Conservation (phyloP, 1,140 invertebrate genomes). For the Patella vulgata region DNA sequence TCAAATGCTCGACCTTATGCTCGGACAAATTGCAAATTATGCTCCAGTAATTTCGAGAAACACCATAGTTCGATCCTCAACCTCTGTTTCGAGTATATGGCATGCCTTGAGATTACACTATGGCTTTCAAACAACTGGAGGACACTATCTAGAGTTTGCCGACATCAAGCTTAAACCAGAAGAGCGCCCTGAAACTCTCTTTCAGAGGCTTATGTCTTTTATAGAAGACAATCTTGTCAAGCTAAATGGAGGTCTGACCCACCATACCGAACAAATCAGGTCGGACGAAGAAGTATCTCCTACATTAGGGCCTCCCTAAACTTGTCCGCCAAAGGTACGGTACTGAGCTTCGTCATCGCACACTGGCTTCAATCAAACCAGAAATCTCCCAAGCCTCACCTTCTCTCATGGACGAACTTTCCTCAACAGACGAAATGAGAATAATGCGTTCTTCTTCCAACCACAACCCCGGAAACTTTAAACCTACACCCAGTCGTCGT, state of each 20-base stretch:
- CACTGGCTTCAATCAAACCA: constrained; percentile 44
- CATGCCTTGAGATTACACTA: neutral
- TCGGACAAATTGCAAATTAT: no score
- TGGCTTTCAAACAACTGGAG: neutral
- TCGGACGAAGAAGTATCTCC: constrained; percentile 22
- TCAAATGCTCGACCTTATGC: no score
- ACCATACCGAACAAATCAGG: constrained; percentile 7
- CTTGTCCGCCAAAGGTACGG: constrained; percentile 32
- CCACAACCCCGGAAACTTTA: no score
- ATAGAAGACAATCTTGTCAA: constrained; percentile 27
- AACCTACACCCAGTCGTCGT: no score
- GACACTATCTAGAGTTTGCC: no score
- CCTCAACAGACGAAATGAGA: no score
- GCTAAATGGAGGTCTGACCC: constrained; percentile 10
- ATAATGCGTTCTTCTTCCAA: no score
- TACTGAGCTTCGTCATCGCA: constrained; percentile 26
- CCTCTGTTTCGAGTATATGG: neutral
- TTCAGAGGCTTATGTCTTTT: constrained; percentile 30
- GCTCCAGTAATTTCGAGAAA: neutral
- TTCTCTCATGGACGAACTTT: neutral
- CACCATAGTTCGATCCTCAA: neutral
- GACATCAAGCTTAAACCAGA: constrained; percentile 9
- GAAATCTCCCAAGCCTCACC: constrained; percentile 18
- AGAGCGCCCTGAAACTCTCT: constrained; percentile 34
- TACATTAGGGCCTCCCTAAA: constrained; percentile 9